These are phyloP conservation scores for Chrysopa pallens DNA, from an alignment of 1,140 invertebrate genomes.

Conservation along the genomic window DNA sequence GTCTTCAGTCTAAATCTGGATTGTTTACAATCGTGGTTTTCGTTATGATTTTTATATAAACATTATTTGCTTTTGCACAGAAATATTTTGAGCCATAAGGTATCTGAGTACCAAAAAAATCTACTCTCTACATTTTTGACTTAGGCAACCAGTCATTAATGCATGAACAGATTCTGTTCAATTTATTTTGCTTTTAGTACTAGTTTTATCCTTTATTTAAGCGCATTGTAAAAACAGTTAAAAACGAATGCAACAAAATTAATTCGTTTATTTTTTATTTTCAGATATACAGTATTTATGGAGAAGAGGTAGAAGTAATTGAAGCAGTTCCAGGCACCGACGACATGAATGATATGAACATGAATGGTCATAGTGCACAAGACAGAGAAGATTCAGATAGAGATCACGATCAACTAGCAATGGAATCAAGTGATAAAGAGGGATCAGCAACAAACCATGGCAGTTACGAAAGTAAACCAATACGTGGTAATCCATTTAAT, in stretches of 20 bases:
- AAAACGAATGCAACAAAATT: not conserved
- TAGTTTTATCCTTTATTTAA: no score
- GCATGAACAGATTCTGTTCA: not conserved
- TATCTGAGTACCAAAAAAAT: no score
- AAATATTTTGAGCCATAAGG: no score
- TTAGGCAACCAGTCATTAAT: constrained; percentile 1
- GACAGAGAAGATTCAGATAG: constrained; percentile 20
- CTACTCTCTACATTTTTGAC: not conserved
- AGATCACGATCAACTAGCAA: constrained; percentile 42
- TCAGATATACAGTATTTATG: constrained; percentile 25
- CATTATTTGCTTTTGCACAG: no score
- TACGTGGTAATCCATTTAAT: constrained; percentile 8
- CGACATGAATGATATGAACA: constrained; percentile 29
- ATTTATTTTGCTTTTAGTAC: not conserved
- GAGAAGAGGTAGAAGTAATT: constrained; percentile 45
- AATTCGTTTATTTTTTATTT: constrained; percentile 11
- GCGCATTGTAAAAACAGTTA: no score
- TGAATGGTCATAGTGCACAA: constrained; percentile 11
- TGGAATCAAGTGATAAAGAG: constrained; percentile 42
- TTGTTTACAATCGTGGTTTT: no score
- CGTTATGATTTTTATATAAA: no score
- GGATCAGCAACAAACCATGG: constrained; percentile 25
- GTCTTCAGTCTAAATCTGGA: no score
- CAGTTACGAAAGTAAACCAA: constrained; percentile 28
- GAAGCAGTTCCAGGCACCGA: constrained; percentile 36